Base-by-base conservation (phyloP, 2,888 invertebrate genomes). In the Meiosimyza platycephala region DNA sequence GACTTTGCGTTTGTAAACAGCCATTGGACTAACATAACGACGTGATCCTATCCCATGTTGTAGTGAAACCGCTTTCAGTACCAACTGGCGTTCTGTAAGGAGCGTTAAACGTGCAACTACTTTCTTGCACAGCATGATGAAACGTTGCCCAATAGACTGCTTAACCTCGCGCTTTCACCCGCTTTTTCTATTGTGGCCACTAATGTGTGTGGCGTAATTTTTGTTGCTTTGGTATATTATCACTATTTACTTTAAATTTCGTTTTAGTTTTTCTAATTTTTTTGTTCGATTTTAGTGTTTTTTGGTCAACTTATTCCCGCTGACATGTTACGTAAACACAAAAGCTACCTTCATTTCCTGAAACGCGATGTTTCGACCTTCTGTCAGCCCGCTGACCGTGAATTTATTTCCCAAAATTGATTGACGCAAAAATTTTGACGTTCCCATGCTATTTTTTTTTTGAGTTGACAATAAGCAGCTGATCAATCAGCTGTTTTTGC, bases 1-100 rank as follows among this genome's bases (percentile, higher is more conserved):
- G 48, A 94, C 89, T 86, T 90, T 92, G 66, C 89, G 84, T 40
- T 89, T 85, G 77, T 93, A 89, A 50, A 89, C 80, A 71, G 88
- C 82, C 81, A 90, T 82, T n/a, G 93, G 93, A 50, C 79, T 79
- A 6, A 76, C 67, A 60, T 77, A 65, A 11, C 78, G 79, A 60
- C 75, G 72, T 66, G 74, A 55, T 75, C 77, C 22, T 70, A 51
- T 1, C 88, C 88, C 47, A 62, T 64, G 28, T 28, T 28, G 28
- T 28, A 64, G n/a, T 15, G 64, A 15, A 9, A 74, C 66, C 0
- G 66, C 63, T 6, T 77, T 72, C 9, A 77, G 72, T 13, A 79
- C 54, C 6, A 74, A 54, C 55, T 77, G 70, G 16, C 54, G 72
- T 48, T 75, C 71, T 9, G 22, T 11, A 40, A 48, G n/a, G n/a